Evolutionary conservation across 2,113 vertebrate species (phyloP).

Genomic region (Aix galericulata): DNA sequence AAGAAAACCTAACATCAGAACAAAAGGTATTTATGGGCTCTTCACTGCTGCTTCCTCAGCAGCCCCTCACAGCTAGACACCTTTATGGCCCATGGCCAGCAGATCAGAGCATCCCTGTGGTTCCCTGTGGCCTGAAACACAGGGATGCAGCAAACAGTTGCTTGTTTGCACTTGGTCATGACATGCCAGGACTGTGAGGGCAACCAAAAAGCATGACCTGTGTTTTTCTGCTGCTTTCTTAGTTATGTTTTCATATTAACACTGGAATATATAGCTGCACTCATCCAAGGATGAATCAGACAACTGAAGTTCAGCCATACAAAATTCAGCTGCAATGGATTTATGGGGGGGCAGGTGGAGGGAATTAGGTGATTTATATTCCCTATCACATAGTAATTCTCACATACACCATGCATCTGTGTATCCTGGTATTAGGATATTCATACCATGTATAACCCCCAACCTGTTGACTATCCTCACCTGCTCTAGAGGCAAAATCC

Average conservation of each 20-base stretch:
- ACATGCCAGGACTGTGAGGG: fast-evolving
- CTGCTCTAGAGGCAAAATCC: background rate
- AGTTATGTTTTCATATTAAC: fast-evolving
- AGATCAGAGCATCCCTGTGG: background rate
- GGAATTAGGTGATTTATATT: background rate
- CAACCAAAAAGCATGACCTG: fast-evolving
- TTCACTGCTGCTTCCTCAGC: background rate
- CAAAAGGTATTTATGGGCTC: background rate
- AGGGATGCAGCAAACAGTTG: fast-evolving
- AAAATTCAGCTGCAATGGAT: background rate
- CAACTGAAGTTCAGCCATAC: background rate
- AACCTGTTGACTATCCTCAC: fast-evolving
- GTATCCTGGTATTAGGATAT: background rate
- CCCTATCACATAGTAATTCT: background rate
- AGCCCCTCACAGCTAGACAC: background rate
- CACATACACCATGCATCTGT: background rate
- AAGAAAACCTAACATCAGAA: background rate
- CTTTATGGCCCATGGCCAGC: background rate
- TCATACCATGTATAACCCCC: background rate
- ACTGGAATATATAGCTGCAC: background rate
- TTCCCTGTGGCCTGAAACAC: background rate
- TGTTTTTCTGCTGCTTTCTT: background rate
- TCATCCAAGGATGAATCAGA: background rate
- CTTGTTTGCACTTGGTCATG: background rate
- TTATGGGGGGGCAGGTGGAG: background rate